phyloP scores from a whole-genome alignment of 2,113 vertebrate species.

The Forbesichthys papilliferus region DNA sequence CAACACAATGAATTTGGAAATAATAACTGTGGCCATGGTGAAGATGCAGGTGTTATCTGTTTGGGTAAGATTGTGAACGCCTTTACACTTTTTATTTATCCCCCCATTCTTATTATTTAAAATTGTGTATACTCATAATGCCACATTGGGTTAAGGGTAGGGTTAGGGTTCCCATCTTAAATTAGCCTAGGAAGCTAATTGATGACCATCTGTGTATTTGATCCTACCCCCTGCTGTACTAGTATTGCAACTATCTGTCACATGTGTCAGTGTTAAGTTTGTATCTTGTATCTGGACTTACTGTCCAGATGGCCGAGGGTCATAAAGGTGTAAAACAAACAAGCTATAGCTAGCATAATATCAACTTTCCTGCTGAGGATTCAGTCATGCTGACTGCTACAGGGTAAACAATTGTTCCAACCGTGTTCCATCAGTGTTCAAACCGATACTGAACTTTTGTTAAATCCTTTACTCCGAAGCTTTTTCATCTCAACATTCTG shows the following conservation, averaged over 20 bases:
- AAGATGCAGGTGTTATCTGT: conserved; percentile 70
- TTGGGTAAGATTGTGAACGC: conserved; percentile 48
- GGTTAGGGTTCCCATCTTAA: conserved; percentile 1
- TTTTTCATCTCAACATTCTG: neutral
- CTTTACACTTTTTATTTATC: neutral
- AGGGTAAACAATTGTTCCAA: conserved; percentile 28
- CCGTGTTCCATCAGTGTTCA: neutral
- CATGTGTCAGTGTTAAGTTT: conserved; percentile 26
- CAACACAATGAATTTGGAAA: conserved; percentile 44
- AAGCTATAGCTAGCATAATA: conserved; percentile 10
- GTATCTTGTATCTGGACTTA: too few relatives aligned
- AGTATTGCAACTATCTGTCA: too few relatives aligned
- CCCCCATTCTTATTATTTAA: neutral
- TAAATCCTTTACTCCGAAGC: too few relatives aligned
- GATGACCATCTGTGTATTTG: too few relatives aligned
- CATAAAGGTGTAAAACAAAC: too few relatives aligned
- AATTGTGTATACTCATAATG: neutral
- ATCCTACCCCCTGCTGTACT: too few relatives aligned
- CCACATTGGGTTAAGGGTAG: neutral
- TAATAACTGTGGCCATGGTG: conserved; percentile 64
- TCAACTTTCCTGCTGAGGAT: conserved; percentile 57
- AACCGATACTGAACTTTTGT: neutral
- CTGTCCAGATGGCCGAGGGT: too few relatives aligned
- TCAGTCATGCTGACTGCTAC: conserved; percentile 34
- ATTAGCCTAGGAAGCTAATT: too few relatives aligned